A percentile compares a stretch with the other conserved stretches of the same genome.
Evolutionary conservation across 1,140 invertebrate genomes (phyloP).

Genomic region (Cydia splendana): DNA sequence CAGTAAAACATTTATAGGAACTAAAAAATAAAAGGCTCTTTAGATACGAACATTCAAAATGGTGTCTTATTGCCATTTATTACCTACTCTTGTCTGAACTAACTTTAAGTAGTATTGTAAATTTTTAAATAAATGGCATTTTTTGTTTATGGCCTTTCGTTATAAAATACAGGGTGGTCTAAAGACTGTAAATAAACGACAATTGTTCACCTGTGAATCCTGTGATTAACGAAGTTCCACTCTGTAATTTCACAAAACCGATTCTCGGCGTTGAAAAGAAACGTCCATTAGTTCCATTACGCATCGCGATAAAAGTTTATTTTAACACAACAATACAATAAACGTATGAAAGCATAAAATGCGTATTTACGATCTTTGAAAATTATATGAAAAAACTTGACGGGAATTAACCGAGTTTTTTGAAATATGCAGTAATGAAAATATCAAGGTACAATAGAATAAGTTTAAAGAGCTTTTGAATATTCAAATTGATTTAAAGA

Average conservation of each 20-base stretch:
- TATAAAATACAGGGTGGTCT: background rate
- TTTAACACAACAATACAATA: conserved; percentile 19
- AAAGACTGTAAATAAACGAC: background rate
- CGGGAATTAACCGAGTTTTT: conserved; percentile 20
- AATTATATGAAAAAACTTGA: conserved; percentile 13
- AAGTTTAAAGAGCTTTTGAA: conserved; percentile 27
- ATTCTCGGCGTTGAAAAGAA: background rate
- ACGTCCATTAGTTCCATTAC: background rate
- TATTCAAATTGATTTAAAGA: conserved; percentile 20
- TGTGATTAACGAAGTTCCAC: conserved; percentile 16
- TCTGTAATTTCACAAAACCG: conserved; percentile 2
- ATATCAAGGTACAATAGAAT: conserved; percentile 20
- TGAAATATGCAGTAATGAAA: conserved; percentile 22
- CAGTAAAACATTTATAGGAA: no score
- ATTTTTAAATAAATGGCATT: no score
- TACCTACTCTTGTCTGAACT: no score
- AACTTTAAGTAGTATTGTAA: no score
- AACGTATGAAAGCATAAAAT: conserved; percentile 3
- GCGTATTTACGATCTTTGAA: conserved; percentile 7
- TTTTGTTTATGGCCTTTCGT: no score
- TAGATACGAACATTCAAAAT: no score
- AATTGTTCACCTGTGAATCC: no score
- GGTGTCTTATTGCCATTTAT: no score
- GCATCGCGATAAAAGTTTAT: conserved; percentile 5
- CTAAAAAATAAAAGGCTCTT: no score